Evolutionary conservation across 2,888 invertebrate species (phyloP).

Genomic region (Sarcophaga rosellei): DNA sequence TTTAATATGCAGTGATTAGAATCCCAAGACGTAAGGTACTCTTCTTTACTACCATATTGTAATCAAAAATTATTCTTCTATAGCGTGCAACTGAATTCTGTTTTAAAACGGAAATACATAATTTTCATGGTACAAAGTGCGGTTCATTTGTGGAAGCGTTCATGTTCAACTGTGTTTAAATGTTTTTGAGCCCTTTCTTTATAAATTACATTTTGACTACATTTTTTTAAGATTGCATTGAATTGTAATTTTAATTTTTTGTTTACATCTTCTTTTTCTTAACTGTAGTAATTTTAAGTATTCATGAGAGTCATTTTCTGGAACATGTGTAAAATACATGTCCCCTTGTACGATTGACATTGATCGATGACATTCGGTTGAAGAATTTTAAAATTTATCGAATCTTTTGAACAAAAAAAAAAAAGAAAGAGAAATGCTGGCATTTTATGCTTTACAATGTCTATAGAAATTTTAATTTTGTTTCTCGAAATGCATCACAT

Average conservation of each 20-base stretch:
- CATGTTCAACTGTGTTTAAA: slow-evolving; percentile 4
- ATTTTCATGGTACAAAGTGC: slow-evolving; percentile 7
- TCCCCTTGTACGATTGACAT: slow-evolving; percentile 15
- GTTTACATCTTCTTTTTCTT: background rate
- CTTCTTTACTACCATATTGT: background rate
- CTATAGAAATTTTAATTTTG: background rate
- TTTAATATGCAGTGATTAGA: too few relatives aligned
- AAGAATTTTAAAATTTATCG: background rate
- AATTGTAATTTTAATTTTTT: slow-evolving; percentile 20
- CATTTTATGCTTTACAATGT: background rate
- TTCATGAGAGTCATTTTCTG: slow-evolving; percentile 34
- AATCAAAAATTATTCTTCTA: background rate
- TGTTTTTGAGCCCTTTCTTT: background rate
- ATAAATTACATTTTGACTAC: slow-evolving; percentile 19
- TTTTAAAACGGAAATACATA: slow-evolving; percentile 19
- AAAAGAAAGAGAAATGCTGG: background rate
- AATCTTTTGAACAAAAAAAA: background rate
- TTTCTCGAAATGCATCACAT: background rate
- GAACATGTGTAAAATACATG: slow-evolving; percentile 40
- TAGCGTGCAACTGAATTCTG: background rate
- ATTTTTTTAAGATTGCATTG: slow-evolving; percentile 13
- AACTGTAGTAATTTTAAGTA: slow-evolving; percentile 18
- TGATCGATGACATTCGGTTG: slow-evolving; percentile 16
- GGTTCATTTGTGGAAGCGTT: background rate
- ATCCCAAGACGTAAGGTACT: too few relatives aligned